Evolutionary conservation across 2,113 vertebrate species (phyloP).

Genomic region (Uropsilus gracilis): DNA sequence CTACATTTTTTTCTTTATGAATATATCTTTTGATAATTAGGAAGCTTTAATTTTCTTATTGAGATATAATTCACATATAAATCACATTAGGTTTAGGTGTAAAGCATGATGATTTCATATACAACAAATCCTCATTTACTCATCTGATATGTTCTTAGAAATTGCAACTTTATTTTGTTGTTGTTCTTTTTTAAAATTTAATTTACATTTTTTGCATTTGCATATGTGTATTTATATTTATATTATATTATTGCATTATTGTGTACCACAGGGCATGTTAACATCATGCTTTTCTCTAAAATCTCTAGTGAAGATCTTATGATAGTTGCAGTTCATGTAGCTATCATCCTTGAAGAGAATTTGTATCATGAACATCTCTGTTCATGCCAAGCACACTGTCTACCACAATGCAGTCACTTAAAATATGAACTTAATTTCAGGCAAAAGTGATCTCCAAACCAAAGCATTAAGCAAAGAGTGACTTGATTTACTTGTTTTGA

Average conservation of each 20-base stretch:
- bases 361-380: background rate
- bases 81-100: background rate
- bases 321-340: background rate
- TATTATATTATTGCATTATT: too few relatives aligned
- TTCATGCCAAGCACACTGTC: background rate
- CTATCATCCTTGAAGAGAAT: background rate
- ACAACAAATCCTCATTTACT: too few relatives aligned
- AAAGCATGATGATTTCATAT: background rate
- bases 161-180: too few relatives aligned
- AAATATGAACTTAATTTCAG: constrained; percentile 2
- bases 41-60: background rate
- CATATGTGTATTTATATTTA: too few relatives aligned
- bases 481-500: background rate
- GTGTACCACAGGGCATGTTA: too few relatives aligned
- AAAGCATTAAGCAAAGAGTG: background rate
- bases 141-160: too few relatives aligned
- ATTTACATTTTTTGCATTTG: too few relatives aligned
- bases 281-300: background rate
- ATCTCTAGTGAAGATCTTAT: background rate
- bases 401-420: background rate
- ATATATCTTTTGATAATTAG: background rate
- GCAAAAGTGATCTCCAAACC: background rate
- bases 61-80: background rate
- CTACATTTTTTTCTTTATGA: background rate
- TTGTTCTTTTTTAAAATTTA: too few relatives aligned